Conservation (phyloP, 2,888 invertebrate genomes). For the Tenthredo amoena region DNA sequence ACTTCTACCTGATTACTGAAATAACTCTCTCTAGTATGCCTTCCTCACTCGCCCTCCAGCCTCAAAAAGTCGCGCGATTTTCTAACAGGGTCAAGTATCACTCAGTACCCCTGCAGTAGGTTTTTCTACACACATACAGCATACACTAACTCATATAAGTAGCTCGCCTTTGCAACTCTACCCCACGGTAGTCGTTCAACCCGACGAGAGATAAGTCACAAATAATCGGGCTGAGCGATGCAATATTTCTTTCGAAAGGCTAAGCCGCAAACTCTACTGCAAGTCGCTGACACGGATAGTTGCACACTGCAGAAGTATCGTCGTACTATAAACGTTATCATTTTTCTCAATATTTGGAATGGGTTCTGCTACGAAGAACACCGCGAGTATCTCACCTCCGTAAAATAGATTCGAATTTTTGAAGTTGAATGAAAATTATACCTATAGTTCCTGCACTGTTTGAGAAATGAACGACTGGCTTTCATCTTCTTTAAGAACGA, state of each 20-base stretch:
- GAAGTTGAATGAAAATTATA: neutral
- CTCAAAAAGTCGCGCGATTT: slow-evolving; percentile 10
- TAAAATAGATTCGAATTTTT: neutral
- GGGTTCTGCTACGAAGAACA: neutral
- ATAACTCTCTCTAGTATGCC: slow-evolving; percentile 20
- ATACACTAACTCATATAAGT: slow-evolving; percentile 11
- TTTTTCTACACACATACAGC: slow-evolving; percentile 29
- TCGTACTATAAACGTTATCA: neutral
- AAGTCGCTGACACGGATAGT: neutral
- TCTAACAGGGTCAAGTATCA: slow-evolving; percentile 39
- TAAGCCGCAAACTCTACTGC: neutral
- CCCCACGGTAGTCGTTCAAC: neutral
- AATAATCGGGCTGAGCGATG: slow-evolving; percentile 46
- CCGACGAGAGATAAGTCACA: slow-evolving; percentile 34
- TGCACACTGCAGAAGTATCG: neutral
- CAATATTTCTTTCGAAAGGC: slow-evolving; percentile 32
- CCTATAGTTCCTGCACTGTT: neutral
- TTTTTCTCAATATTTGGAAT: neutral
- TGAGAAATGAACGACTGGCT: neutral
- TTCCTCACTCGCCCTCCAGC: neutral
- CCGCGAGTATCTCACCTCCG: neutral
- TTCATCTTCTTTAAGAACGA: neutral
- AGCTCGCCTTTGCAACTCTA: slow-evolving; percentile 23
- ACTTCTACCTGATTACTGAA: slow-evolving; percentile 26
- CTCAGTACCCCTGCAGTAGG: slow-evolving; percentile 28